phyloP scores from a whole-genome alignment of 2,888 invertebrate genomes.

The Coenonympha arcania region DNA sequence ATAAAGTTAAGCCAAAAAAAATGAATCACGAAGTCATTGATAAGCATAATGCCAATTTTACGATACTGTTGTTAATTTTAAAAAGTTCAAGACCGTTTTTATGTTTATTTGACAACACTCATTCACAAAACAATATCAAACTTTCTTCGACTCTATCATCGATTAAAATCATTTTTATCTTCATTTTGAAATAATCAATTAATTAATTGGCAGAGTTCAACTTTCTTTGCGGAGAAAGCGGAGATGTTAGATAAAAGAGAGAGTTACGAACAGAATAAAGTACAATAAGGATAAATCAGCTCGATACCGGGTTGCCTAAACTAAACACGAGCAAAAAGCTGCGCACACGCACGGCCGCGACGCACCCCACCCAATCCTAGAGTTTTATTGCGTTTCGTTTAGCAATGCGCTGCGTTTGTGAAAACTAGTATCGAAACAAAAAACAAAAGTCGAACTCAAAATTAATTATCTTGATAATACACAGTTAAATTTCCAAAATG shows the following conservation, averaged over 20 bases:
- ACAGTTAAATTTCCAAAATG: too few species aligned
- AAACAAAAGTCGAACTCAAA: too few species aligned
- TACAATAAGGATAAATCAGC: conserved; percentile 59
- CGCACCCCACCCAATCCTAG: conserved; percentile 36
- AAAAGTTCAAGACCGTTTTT: conserved; percentile 28
- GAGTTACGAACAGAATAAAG: conserved; percentile 64
- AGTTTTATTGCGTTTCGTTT: conserved; percentile 34
- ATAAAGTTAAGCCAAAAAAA: conserved; percentile 54
- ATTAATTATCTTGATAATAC: too few species aligned
- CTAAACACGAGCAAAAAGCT: conserved; percentile 45
- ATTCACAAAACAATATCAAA: conserved; percentile 51
- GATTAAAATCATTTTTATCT: conserved; percentile 42
- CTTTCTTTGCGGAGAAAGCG: conserved; percentile 42
- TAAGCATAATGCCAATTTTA: conserved; percentile 51
- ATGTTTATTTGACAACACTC: conserved; percentile 46
- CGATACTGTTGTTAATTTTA: conserved; percentile 23
- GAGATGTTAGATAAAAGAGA: conserved; percentile 56
- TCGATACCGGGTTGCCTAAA: conserved; percentile 43
- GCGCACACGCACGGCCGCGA: too few species aligned
- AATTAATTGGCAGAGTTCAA: conserved; percentile 35
- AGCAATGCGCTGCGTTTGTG: conserved; percentile 23
- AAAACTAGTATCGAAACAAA: too few species aligned
- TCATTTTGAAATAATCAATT: conserved; percentile 56
- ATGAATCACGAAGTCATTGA: conserved; percentile 52
- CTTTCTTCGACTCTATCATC: conserved; percentile 39